Percentiles rank a stretch among this genome's conserved stretches.
Evolutionary conservation across 64 coral and sea anemone genomes (phyloP).

Genomic region (Cladopsammia gracilis): DNA sequence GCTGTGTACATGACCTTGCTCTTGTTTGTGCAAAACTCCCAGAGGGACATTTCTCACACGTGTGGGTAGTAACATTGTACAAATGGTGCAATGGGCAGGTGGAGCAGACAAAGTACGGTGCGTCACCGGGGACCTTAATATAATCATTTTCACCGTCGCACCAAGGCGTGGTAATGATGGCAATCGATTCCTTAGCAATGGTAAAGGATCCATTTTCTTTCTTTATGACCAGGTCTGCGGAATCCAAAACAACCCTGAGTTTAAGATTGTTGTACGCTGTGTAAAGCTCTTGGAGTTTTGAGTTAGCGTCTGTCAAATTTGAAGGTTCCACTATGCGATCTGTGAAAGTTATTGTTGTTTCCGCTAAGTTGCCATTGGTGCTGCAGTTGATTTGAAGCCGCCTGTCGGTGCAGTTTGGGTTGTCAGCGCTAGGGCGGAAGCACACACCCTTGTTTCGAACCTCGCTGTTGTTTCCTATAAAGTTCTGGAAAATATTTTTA

Average conservation of each 20-base stretch:
- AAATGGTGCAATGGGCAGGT: conserved; percentile 23
- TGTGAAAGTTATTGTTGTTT: not conserved
- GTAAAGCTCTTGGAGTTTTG: not conserved
- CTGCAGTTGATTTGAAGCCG: conserved; percentile 17
- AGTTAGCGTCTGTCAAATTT: conserved; percentile 3
- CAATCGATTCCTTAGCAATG: not conserved
- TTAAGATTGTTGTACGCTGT: conserved; percentile 12
- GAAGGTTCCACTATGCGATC: conserved; percentile 13
- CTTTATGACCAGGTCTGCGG: not conserved
- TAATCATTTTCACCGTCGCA: conserved; percentile 4
- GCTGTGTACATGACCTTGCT: not conserved
- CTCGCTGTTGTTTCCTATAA: not conserved
- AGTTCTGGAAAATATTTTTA: not conserved
- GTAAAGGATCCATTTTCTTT: not conserved
- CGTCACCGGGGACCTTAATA: conserved; percentile 5
- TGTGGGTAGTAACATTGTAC: conserved; percentile 7
- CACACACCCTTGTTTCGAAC: conserved; percentile 23
- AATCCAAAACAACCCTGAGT: not conserved
- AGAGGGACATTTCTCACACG: conserved; percentile 16
- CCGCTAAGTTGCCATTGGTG: not conserved
- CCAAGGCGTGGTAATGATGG: not conserved
- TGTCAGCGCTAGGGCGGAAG: not conserved
- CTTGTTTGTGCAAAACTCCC: conserved; percentile 1
- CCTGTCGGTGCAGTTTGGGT: not conserved
- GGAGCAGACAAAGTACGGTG: conserved; percentile 19